Evolutionary conservation across 1,140 invertebrate genomes (phyloP).

Genomic region (Anoplophora glabripennis): DNA sequence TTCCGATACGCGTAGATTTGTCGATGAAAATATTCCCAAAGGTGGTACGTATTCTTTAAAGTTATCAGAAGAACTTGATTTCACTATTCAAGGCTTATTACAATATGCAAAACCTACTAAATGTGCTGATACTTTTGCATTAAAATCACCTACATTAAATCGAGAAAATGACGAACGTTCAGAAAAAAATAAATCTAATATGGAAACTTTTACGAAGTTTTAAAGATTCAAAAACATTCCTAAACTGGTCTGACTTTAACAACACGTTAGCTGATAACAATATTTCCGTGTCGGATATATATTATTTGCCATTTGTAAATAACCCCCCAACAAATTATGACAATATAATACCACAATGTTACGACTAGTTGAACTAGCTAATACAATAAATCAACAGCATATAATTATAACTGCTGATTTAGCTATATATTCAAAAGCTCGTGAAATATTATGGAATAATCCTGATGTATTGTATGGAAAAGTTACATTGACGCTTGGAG

Average conservation of each 20-base stretch:
- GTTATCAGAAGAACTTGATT: no score
- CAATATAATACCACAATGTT: constrained; percentile 9
- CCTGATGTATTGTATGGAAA: background rate
- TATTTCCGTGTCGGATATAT: constrained; percentile 10
- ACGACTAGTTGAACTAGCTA: constrained; percentile 8
- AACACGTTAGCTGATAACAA: background rate
- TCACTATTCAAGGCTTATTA: no score
- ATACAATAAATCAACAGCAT: constrained; percentile 10
- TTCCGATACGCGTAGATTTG: background rate
- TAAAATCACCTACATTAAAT: constrained; percentile 6
- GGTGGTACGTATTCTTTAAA: no score
- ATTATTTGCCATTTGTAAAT: constrained; percentile 13
- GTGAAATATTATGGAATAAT: constrained; percentile 9
- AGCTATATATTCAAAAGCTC: constrained; percentile 12
- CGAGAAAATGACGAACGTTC: background rate
- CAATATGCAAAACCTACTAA: no score
- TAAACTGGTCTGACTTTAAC: background rate
- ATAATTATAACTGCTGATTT: constrained; percentile 11
- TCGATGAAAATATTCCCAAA: no score
- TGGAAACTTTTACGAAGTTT: background rate
- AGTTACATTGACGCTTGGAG: constrained; percentile 10
- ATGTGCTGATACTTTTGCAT: no score
- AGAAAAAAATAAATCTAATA: background rate
- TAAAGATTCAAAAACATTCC: background rate
- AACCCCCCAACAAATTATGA: constrained; percentile 2